These are phyloP conservation scores for Augochlorella aurata DNA, from an alignment of 2,888 invertebrate genomes.

Conservation along the genomic window DNA sequence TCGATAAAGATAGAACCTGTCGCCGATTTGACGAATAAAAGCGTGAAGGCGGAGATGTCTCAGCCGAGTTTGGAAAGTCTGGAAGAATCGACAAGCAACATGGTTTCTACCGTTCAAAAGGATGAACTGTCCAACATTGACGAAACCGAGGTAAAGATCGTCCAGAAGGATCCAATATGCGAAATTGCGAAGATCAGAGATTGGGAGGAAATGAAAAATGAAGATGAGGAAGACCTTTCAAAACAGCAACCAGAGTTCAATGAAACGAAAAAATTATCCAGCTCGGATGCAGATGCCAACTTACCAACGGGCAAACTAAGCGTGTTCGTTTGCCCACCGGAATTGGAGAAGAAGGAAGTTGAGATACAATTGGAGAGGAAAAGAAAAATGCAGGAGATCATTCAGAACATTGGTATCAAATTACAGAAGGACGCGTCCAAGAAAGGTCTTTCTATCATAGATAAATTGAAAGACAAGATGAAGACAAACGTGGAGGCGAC, in stretches of 20 bases:
- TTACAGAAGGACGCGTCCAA: constrained; percentile 73
- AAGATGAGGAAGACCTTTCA: neutral
- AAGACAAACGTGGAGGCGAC: constrained; percentile 58
- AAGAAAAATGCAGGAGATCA: constrained; percentile 83
- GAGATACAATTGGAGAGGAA: constrained; percentile 82
- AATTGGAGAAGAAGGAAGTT: constrained; percentile 81
- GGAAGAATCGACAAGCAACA: neutral
- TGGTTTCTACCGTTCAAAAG: neutral
- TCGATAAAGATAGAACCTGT: neutral
- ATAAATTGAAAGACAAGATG: constrained; percentile 78
- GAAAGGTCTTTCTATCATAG: constrained; percentile 76
- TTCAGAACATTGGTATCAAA: constrained; percentile 75
- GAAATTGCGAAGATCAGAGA: neutral
- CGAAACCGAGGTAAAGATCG: neutral
- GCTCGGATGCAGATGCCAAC: constrained; percentile 22
- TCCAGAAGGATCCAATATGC: neutral
- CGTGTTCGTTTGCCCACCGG: constrained; percentile 79
- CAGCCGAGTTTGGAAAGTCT: neutral
- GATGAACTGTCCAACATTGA: neutral
- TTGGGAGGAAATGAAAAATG: neutral
- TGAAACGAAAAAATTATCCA: constrained; percentile 16
- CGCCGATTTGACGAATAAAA: neutral
- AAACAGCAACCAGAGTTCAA: neutral
- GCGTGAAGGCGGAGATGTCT: constrained; percentile 3
- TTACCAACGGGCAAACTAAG: constrained; percentile 72